Percentiles rank a stretch among this genome's conserved stretches.
These are phyloP conservation scores for Pygocentrus nattereri DNA, from an alignment of 2,797 vertebrate genomes.

Conservation along the genomic window DNA sequence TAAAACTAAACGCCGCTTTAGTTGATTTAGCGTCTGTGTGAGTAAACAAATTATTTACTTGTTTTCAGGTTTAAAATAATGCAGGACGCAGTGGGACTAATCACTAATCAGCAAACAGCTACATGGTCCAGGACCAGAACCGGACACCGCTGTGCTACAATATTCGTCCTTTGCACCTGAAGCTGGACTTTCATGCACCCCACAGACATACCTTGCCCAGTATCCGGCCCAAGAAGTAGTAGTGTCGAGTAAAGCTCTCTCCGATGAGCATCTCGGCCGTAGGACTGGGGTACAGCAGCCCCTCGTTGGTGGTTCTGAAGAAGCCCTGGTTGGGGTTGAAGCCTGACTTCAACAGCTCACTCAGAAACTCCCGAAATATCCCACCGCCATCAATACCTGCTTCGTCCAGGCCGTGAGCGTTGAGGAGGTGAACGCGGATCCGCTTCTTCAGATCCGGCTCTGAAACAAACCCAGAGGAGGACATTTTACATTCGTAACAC, in stretches of 20 bases:
- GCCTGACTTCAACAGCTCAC: constrained; percentile 95
- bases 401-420: constrained; percentile 96
- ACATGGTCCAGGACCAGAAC: too few species aligned
- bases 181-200: too few species aligned
- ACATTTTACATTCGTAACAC: background rate
- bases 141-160: too few species aligned
- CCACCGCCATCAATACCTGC: constrained; percentile 98
- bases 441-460: constrained; percentile 96
- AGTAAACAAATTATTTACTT: too few species aligned
- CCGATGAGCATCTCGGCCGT: constrained; percentile 94
- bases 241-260: constrained; percentile 93
- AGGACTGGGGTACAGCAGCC: constrained; percentile 94
- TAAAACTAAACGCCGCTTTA: too few species aligned
- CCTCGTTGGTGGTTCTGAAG: constrained; percentile 97
- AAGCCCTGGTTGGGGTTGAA: constrained; percentile 99
- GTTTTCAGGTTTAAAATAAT: too few species aligned
- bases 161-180: too few species aligned
- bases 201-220: constrained; percentile 90
- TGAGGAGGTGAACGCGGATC: constrained; percentile 94
- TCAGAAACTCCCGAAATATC: constrained; percentile 97
- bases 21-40: too few species aligned
- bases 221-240: constrained; percentile 97
- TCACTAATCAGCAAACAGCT: too few species aligned
- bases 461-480: constrained; percentile 59
- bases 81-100: too few species aligned